These are phyloP conservation scores for Lepidocolaptes lacrymiger DNA, from an alignment of 2,797 vertebrate genomes.

Conservation along the genomic window DNA sequence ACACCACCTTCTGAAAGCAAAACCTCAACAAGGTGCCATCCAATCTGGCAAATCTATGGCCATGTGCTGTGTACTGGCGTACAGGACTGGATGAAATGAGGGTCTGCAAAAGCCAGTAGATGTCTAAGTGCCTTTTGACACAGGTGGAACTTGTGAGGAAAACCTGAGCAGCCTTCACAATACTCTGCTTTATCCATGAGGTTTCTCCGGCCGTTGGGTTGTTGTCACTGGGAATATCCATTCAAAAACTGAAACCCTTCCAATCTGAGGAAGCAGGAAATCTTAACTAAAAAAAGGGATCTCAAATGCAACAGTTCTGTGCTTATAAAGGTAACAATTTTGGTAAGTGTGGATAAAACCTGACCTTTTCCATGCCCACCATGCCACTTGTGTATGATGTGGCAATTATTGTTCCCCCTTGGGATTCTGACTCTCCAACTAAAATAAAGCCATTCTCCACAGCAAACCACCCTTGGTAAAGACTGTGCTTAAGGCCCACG, in stretches of 20 bases:
- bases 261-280: neutral
- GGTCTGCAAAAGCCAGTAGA: neutral
- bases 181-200: rapidly evolving
- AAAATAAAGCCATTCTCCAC: neutral
- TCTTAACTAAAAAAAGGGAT: neutral
- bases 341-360: neutral
- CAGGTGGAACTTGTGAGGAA: neutral
- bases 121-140: neutral
- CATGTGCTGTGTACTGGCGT: neutral
- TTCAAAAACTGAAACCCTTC: neutral
- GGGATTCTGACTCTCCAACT: neutral
- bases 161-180: neutral
- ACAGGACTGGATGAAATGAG: neutral
- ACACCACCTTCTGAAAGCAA: neutral
- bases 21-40: neutral
- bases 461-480: neutral
- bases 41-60: neutral
- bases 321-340: neutral
- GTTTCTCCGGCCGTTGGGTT: neutral
- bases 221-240: neutral
- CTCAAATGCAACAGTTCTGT: neutral
- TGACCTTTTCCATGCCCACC: neutral
- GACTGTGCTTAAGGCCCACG: neutral
- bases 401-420: neutral
- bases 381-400: rapidly evolving